Percentiles rank a stretch among this genome's conserved stretches.
phyloP scores from a whole-genome alignment of 2,888 invertebrate species.

The Pseudococcus viburni region DNA sequence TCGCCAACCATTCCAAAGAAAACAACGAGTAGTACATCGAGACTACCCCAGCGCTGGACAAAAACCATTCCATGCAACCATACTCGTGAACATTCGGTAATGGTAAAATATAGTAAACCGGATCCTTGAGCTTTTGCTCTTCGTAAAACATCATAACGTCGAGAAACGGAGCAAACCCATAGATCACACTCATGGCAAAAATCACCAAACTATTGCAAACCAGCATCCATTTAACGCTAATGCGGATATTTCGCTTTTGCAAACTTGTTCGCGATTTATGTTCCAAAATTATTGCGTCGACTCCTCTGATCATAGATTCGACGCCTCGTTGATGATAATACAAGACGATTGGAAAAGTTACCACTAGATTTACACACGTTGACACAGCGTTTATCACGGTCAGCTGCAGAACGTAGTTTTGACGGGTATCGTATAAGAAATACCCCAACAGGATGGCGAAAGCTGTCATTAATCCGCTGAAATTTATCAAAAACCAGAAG shows the following conservation, averaged over 20 bases:
- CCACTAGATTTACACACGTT: neutral
- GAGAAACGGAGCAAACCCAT: neutral
- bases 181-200: neutral
- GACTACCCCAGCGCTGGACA: neutral
- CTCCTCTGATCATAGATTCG: neutral
- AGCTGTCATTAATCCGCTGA: neutral
- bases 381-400: constrained; percentile 1
- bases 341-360: neutral
- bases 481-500: neutral
- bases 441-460: neutral
- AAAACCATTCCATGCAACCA: neutral
- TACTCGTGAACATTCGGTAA: neutral
- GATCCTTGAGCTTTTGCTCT: neutral
- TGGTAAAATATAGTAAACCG: neutral
- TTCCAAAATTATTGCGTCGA: neutral
- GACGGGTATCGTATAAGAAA: neutral
- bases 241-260: neutral
- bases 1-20: constrained; percentile 9
- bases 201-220: neutral
- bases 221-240: neutral
- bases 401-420: neutral
- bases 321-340: neutral
- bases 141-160: neutral
- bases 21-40: neutral
- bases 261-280: neutral